Evolutionary conservation across 2,113 vertebrate genomes (phyloP).

Genomic region (Numida meleagris): DNA sequence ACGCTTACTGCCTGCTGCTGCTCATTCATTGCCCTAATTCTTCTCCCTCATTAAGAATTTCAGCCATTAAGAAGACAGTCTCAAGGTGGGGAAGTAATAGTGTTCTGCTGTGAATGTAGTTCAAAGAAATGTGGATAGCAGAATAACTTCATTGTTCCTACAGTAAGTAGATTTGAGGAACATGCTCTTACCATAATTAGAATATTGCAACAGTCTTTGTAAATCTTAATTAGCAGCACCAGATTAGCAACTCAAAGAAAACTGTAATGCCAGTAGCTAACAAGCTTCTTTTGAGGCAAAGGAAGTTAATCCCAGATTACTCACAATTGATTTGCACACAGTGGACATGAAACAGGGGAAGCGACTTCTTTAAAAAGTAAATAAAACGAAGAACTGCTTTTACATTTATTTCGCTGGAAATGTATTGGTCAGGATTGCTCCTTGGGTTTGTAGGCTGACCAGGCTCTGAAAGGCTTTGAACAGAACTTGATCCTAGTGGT

Average conservation of each 20-base stretch:
- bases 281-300: constrained; percentile 1
- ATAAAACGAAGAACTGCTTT: neutral
- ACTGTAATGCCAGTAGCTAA: constrained; percentile 13
- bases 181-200: neutral
- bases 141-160: neutral
- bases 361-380: neutral
- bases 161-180: constrained; percentile 3
- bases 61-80: neutral
- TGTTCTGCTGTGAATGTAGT: neutral
- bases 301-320: neutral
- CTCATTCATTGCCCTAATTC: neutral
- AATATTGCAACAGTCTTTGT: constrained; percentile 10
- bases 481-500: neutral
- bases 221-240: constrained; percentile 32
- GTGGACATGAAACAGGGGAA: neutral
- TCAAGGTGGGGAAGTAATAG: fast-evolving
- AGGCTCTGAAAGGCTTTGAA: neutral
- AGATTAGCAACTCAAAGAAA: constrained; percentile 29
- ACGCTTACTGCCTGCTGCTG: neutral
- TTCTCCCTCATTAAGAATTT: neutral
- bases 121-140: neutral
- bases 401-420: neutral
- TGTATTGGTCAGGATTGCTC: neutral
- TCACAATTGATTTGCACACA: neutral
- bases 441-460: neutral